Base-by-base conservation (phyloP, 1,140 invertebrate genomes). In the Neodiprion pinetum region DNA sequence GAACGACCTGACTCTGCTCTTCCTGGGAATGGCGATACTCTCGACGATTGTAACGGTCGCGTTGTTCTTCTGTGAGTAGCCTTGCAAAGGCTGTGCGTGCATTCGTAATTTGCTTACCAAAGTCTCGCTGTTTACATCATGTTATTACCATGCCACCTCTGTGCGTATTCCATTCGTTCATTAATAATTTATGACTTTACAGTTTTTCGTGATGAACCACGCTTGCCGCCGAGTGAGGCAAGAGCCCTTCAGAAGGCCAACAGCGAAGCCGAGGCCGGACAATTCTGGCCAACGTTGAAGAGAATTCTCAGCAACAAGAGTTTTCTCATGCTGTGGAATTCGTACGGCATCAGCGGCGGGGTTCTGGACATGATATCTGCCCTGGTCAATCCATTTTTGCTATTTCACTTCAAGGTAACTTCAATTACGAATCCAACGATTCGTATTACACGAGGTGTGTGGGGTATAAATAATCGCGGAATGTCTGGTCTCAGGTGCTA, bases 321-420 rank as follows among this genome's bases (percentile, higher is more conserved):
- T 76, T 93, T 92, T 80, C 71, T 90, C 12, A 78, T 93, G 7
- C 85, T 93, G 0, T 82, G 92, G 10, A 75, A 92, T 23, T 90
- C 90, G 9, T 93, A 93, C 80, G 92, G 92, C 61, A 90, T 93
- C 73, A 93, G 93, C 81, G 91, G 92, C 49, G 93, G 93, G 5
- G 91, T 90, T 10, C 93, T 93, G 82, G 94, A 94, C 84, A 92
- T 91, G 12, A 89, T 94, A 73, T 91, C 91, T 10, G 93, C 93
- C 4, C 85, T 93, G 17, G 85, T 94, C 10, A 92, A 91, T 83
- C 88, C 90, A 77, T 88, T 93, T 72, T 85, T 93, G 50, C 80
- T 91, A 1, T 71, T 82, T 69, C 92, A 92, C 80, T 92, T 90
- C 82, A 81, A 86, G 74, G 92, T 92, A 86, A 85, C 87, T 14